Percentiles rank a stretch among this genome's conserved stretches.
phyloP scores from a whole-genome alignment of 2,797 vertebrate genomes.

The Helarctos malayanus region DNA sequence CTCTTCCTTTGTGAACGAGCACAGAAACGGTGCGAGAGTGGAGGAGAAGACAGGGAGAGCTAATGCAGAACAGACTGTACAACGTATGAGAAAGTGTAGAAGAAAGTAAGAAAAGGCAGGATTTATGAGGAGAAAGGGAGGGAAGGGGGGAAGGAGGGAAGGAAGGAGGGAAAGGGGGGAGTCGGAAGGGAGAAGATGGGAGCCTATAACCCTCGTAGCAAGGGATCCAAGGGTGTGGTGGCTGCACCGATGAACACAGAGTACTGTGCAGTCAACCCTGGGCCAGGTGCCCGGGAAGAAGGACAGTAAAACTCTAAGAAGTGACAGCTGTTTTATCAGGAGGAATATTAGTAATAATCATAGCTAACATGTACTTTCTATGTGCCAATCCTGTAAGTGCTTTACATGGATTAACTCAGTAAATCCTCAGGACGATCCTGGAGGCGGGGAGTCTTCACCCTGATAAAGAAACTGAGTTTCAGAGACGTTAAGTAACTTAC shows the following conservation, averaged over 20 bases:
- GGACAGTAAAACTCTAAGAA: constrained; percentile 30
- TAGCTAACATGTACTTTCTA: not conserved
- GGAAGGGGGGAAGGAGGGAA: too few species aligned
- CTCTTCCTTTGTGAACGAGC: not conserved
- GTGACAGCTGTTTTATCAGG: constrained; percentile 18
- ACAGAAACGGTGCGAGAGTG: not conserved
- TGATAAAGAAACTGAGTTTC: constrained; percentile 1
- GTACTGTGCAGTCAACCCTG: not conserved
- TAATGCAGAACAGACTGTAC: not conserved
- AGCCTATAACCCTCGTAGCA: not conserved
- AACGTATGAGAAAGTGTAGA: not conserved
- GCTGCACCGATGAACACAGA: not conserved
- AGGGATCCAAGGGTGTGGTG: not conserved
- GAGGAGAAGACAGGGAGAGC: not conserved
- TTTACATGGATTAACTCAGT: not conserved
- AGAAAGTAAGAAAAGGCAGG: constrained; percentile 27
- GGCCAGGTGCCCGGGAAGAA: constrained; percentile 22
- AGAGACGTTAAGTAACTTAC: constrained; percentile 15
- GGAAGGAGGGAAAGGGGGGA: too few species aligned
- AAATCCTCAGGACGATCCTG: not conserved
- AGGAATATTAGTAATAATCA: constrained; percentile 44
- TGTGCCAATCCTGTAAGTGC: not conserved
- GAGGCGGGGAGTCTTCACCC: not conserved
- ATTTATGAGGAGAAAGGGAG: not conserved
- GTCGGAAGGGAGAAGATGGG: not conserved